Evolutionary conservation across 2,888 invertebrate species (phyloP).

Genomic region (Hemithea aestivaria): DNA sequence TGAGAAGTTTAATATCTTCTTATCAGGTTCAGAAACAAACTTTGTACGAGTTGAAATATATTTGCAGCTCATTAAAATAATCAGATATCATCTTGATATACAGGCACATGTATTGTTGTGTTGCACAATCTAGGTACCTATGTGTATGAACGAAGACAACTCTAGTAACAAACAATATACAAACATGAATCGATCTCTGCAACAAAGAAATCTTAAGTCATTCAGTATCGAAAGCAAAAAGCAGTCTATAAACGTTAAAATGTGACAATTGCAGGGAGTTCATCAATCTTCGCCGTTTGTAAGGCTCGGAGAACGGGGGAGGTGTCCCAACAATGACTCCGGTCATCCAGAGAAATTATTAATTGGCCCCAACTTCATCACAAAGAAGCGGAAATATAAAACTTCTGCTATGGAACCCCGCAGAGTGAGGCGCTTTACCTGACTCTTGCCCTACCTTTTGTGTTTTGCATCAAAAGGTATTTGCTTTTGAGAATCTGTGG

Average conservation of each 20-base stretch:
- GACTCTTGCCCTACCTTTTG: conserved; percentile 76
- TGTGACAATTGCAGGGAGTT: conserved; percentile 71
- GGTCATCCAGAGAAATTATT: conserved; percentile 78
- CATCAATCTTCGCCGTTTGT: conserved; percentile 72
- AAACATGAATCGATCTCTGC: conserved; percentile 22
- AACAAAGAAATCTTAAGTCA: conserved; percentile 38
- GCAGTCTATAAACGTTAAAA: conserved; percentile 68
- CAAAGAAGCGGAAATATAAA: conserved; percentile 80
- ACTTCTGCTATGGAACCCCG: conserved; percentile 71
- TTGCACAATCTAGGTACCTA: conserved; percentile 3
- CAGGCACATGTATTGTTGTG: neutral
- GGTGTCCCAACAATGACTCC: conserved; percentile 66
- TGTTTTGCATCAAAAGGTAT: conserved; percentile 66
- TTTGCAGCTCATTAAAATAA: neutral
- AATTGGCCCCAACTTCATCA: conserved; percentile 66
- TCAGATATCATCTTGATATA: neutral
- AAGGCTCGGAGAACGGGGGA: conserved; percentile 53
- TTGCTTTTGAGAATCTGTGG: conserved; percentile 70
- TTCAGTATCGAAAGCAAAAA: conserved; percentile 52
- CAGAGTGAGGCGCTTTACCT: conserved; percentile 71
- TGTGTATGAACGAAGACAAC: neutral
- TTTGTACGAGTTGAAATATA: conserved; percentile 6
- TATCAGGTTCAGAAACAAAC: conserved; percentile 17
- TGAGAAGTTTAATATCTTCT: conserved; percentile 23
- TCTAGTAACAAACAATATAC: no score